These are phyloP conservation scores for Xestia rhomboidea DNA, from an alignment of 2,888 invertebrate species.

Conservation along the genomic window DNA sequence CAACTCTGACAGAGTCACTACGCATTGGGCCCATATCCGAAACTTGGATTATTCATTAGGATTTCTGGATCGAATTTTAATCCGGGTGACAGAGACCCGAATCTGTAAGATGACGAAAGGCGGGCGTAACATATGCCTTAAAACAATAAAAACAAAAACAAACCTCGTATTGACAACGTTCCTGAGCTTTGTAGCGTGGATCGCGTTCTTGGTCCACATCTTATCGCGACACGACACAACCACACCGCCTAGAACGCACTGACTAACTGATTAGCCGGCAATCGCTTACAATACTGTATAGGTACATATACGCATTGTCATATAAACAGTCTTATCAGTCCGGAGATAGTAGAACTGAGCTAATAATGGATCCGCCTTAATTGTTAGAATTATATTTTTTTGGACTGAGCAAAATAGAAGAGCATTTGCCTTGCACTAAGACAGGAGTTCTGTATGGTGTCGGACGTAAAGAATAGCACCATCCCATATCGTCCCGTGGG, in stretches of 20 bases:
- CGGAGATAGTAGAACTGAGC: slow-evolving; percentile 11
- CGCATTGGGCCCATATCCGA: background rate
- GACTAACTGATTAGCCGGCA: slow-evolving; percentile 29
- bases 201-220: slow-evolving; percentile 50
- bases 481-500: too few species aligned
- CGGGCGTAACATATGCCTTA: background rate
- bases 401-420: background rate
- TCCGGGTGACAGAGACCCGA: background rate
- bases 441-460: too few species aligned
- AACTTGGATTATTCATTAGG: background rate
- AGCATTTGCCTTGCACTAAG: background rate
- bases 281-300: slow-evolving; percentile 5
- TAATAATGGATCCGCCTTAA: background rate
- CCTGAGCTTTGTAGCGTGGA: slow-evolving; percentile 32
- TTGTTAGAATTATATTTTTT: background rate
- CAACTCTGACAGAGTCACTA: background rate
- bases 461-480: too few species aligned
- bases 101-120: background rate
- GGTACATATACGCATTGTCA: slow-evolving; percentile 4
- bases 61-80: background rate
- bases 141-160: background rate
- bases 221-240: slow-evolving; percentile 27
- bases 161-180: slow-evolving; percentile 39
- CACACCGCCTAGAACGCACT: background rate
- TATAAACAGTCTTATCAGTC: slow-evolving; percentile 46